Evolutionary conservation across 2,797 vertebrate species (phyloP).

Genomic region (Sebastes kiyomatsui): DNA sequence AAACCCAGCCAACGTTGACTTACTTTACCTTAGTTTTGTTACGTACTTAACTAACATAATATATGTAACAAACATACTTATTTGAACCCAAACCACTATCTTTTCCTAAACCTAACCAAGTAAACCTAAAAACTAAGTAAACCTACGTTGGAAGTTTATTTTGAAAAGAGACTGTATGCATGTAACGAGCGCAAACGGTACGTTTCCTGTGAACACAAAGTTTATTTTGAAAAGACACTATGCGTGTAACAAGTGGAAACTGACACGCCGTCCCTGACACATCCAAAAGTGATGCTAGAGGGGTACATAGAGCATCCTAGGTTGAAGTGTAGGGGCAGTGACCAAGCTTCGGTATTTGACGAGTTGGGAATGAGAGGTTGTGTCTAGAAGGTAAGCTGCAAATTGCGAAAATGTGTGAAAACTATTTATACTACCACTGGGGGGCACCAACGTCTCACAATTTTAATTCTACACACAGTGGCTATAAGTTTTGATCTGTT

Average conservation of each 20-base stretch:
- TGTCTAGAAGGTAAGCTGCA: accelerated
- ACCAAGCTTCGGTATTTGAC: accelerated
- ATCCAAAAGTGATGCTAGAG: accelerated
- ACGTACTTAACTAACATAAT: too few species aligned
- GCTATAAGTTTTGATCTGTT: slow-evolving; percentile 25
- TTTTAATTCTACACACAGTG: slow-evolving; percentile 16
- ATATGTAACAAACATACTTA: too few species aligned
- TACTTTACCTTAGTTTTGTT: too few species aligned
- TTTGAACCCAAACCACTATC: too few species aligned
- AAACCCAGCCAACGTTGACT: too few species aligned
- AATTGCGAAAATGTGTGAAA: too few species aligned
- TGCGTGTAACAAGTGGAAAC: accelerated
- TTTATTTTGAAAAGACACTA: neutral
- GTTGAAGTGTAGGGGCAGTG: neutral
- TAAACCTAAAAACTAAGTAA: too few species aligned
- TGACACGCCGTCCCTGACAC: neutral
- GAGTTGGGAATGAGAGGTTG: neutral
- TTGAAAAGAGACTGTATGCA: too few species aligned
- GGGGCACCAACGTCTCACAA: neutral
- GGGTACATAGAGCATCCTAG: neutral
- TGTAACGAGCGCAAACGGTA: too few species aligned
- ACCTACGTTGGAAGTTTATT: too few species aligned
- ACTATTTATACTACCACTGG: neutral
- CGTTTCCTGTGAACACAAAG: accelerated
- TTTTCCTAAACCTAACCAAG: too few species aligned